Percentiles rank a stretch among this genome's conserved stretches.
phyloP scores from a whole-genome alignment of 1,140 invertebrate genomes.

The Andrena cerasifolii region DNA sequence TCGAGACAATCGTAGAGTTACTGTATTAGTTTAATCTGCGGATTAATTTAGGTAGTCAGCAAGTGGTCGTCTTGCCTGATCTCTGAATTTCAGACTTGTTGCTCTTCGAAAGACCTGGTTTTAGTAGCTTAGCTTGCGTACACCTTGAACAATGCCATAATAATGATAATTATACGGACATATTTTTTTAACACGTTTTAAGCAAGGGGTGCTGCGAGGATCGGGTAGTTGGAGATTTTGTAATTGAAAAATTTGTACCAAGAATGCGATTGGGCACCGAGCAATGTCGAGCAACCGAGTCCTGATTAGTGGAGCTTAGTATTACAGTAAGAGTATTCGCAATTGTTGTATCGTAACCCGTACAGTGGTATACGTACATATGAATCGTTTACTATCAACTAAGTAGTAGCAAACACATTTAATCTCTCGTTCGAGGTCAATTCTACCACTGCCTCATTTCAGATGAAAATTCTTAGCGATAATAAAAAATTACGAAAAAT shows the following conservation, averaged over 20 bases:
- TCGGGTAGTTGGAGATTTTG: neutral
- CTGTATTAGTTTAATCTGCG: neutral
- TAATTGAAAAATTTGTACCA: slow-evolving; percentile 20
- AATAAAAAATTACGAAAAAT: neutral
- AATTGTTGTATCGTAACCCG: neutral
- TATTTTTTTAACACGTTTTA: slow-evolving; percentile 42
- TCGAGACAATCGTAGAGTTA: neutral
- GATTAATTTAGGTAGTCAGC: neutral
- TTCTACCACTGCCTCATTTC: neutral
- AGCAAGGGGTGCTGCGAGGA: slow-evolving; percentile 22
- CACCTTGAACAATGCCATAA: slow-evolving; percentile 48
- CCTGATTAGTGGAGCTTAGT: slow-evolving; percentile 5
- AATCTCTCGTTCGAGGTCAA: neutral
- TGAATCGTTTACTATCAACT: neutral
- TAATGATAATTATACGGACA: slow-evolving; percentile 14
- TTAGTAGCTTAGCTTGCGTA: slow-evolving; percentile 16
- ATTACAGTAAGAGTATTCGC: slow-evolving; percentile 24
- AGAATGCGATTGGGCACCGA: neutral
- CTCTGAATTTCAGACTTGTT: no score
- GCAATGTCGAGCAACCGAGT: slow-evolving; percentile 1
- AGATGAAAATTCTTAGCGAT: neutral
- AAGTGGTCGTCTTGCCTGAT: slow-evolving; percentile 15
- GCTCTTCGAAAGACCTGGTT: neutral
- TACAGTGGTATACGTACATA: no score
- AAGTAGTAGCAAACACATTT: neutral